These are phyloP conservation scores for Drosophila repletoides DNA, from an alignment of 1,140 invertebrate genomes.

Conservation along the genomic window DNA sequence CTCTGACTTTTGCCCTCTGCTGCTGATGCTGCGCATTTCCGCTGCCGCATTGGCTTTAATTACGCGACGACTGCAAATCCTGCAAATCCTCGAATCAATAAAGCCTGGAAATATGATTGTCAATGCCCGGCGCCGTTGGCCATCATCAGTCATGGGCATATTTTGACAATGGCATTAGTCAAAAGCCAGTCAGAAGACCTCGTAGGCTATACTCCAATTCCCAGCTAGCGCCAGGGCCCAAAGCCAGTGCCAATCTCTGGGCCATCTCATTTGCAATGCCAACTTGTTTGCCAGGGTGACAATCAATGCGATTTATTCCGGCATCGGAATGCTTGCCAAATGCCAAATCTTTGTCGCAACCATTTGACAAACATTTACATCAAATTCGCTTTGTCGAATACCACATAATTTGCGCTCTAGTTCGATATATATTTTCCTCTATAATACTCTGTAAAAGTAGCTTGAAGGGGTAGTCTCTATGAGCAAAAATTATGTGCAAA, in stretches of 20 bases:
- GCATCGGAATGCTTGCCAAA: constrained; percentile 15
- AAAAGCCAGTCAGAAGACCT: constrained; percentile 18
- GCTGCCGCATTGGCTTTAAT: constrained; percentile 67
- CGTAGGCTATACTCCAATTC: neutral
- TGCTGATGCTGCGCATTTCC: constrained; percentile 54
- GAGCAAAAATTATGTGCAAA: too few species aligned
- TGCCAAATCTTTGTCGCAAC: constrained; percentile 23
- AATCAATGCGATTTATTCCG: constrained; percentile 54
- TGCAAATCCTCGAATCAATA: constrained; percentile 65
- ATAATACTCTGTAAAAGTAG: neutral
- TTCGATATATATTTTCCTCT: neutral
- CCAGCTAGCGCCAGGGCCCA: neutral
- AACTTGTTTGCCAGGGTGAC: constrained; percentile 58
- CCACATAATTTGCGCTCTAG: neutral
- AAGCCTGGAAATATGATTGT: constrained; percentile 59
- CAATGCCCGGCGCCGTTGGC: constrained; percentile 26
- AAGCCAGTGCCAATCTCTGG: constrained; percentile 19
- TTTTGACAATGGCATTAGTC: constrained; percentile 77
- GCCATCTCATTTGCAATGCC: constrained; percentile 69
- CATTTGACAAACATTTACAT: neutral
- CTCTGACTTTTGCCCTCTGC: neutral
- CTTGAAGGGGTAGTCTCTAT: too few species aligned
- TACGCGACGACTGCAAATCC: constrained; percentile 57
- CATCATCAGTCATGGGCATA: constrained; percentile 73
- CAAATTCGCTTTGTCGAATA: neutral